Base-by-base conservation (phyloP, 2,888 invertebrate species). In the Tetropium fuscum region DNA sequence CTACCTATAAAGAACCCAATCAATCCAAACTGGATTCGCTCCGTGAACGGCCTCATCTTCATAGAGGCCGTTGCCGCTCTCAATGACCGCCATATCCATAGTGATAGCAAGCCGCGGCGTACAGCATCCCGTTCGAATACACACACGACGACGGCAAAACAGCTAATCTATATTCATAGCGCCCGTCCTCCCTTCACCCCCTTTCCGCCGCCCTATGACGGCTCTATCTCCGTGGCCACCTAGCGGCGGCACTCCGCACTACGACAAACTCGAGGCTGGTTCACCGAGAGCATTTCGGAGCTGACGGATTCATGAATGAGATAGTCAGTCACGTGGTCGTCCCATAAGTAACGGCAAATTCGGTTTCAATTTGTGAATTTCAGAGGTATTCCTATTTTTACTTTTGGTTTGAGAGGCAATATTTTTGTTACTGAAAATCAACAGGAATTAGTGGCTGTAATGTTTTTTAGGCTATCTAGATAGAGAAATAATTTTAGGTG, bases 91-190 rank as follows among this genome's bases (percentile, higher is more conserved):
- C 48, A 55, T 55, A 41, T 54, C 53, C 53, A 55, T 49, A 44
- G 59, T 60, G 45, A 45, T 44, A 27, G 45, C 47, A 16, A 47
- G 27, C 32, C 19, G 34, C 54, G 30, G 54, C 38, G 53, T 5
- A 49, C 44, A 53, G 47, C 40, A 40, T 51, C 51, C 38, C 38
- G 40, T 48, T 45, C 45, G 47, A 8, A 25, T 19, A 19, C 20
- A 43, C 43, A 45, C 43, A 34, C 54, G 58, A 51, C 72, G 70
- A 65, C 78, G 77, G 80, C 80, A 83, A 83, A 83, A 83, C 82
- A 83, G 83, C 83, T 83, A 84, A 84, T 84, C 83, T 84, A 84
- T 84, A 84, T 84, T 83, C 83, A 83, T 82, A 80, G 81, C 79
- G 72, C 58, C 66, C 68, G 60, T 59, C 67, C 36, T 47, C 68